These are phyloP conservation scores for Tapirus terrestris DNA, from an alignment of 2,113 vertebrate species.

Conservation along the genomic window DNA sequence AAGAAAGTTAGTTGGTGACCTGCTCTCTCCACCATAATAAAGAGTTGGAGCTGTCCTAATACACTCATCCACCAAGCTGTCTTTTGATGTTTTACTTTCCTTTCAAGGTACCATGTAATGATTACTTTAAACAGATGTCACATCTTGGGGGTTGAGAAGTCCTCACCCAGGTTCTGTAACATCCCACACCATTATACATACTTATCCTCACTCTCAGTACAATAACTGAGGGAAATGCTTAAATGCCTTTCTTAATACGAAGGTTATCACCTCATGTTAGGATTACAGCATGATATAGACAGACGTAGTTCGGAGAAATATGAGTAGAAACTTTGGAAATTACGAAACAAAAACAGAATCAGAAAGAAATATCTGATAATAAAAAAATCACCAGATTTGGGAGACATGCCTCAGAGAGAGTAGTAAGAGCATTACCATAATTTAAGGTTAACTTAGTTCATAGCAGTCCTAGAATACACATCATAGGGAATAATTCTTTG, in stretches of 20 bases:
- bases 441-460: slow-evolving; percentile 35
- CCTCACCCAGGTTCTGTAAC: not conserved
- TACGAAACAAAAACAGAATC: not conserved
- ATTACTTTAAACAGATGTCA: not conserved
- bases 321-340: slow-evolving; percentile 19
- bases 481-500: not conserved
- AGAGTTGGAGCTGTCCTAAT: not conserved
- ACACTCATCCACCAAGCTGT: not conserved
- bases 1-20: not conserved
- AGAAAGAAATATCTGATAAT: slow-evolving; percentile 31
- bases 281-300: not conserved
- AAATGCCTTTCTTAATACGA: not conserved
- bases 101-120: not conserved
- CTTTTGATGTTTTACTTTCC: not conserved
- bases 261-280: not conserved
- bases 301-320: not conserved
- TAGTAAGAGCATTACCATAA: not conserved
- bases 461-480: not conserved
- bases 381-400: not conserved
- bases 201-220: not conserved
- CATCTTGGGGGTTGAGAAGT: not conserved
- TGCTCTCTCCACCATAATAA: not conserved
- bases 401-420: not conserved
- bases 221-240: not conserved
- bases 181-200: not conserved